Evolutionary conservation across 1,140 invertebrate species (phyloP).

Genomic region (Zaprionus capensis): DNA sequence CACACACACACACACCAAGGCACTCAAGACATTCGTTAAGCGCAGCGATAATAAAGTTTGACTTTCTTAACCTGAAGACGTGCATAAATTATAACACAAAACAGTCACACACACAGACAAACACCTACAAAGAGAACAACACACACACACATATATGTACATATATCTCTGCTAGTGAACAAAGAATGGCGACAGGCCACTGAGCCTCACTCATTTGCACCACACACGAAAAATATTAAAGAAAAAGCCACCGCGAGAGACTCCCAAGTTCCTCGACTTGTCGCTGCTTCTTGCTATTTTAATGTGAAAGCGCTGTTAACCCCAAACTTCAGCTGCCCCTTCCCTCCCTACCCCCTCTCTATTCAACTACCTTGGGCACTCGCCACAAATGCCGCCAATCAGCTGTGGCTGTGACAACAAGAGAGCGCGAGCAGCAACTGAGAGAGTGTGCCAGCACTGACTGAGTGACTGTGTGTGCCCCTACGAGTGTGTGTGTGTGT

Average conservation of each 20-base stretch:
- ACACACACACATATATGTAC: constrained; percentile 11
- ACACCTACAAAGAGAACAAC: constrained; percentile 31
- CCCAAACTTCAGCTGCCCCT: constrained; percentile 48
- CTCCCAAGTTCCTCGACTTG: constrained; percentile 31
- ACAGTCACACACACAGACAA: constrained; percentile 19
- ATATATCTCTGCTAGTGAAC: constrained; percentile 34
- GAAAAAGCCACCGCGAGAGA: constrained; percentile 57
- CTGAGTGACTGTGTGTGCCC: background rate
- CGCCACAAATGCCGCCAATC: constrained; percentile 70
- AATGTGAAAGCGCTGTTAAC: constrained; percentile 80
- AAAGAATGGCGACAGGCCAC: constrained; percentile 70
- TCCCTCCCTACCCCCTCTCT: background rate
- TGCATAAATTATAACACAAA: constrained; percentile 78
- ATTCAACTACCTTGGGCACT: background rate
- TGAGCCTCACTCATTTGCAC: constrained; percentile 73
- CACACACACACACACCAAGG: background rate
- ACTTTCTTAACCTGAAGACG: constrained; percentile 81
- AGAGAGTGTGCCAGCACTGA: constrained; percentile 30
- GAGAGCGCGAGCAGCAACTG: constrained; percentile 29
- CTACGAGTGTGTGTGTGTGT: constrained; percentile 19
- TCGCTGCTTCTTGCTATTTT: constrained; percentile 79
- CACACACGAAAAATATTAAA: constrained; percentile 68
- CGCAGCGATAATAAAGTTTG: constrained; percentile 56
- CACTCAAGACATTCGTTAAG: constrained; percentile 12
- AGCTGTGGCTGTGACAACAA: constrained; percentile 69